phyloP scores from a whole-genome alignment of 1,140 invertebrate species.

The Eumaeus atala region DNA sequence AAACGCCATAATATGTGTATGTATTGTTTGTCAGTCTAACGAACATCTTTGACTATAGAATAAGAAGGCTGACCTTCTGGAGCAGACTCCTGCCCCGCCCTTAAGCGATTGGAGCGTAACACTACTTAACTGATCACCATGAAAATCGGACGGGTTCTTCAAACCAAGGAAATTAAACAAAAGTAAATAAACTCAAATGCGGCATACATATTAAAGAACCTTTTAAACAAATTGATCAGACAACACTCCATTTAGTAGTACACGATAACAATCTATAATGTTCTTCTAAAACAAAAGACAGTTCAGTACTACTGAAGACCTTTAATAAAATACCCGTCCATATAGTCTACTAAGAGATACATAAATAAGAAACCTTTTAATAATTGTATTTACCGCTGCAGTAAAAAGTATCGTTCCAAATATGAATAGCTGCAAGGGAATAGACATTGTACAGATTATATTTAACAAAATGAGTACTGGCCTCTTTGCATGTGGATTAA shows the following conservation, averaged over 20 bases:
- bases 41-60: too few relatives aligned
- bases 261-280: background rate
- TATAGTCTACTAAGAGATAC: too few relatives aligned
- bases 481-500: constrained; percentile 5
- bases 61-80: too few relatives aligned
- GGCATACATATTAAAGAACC: background rate
- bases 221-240: constrained; percentile 3
- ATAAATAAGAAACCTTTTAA: too few relatives aligned
- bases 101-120: too few relatives aligned
- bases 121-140: too few relatives aligned
- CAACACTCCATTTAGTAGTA: background rate
- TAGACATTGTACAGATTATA: background rate
- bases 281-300: background rate
- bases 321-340: background rate
- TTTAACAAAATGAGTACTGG: background rate
- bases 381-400: too few relatives aligned
- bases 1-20: too few relatives aligned
- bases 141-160: too few relatives aligned
- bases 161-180: background rate
- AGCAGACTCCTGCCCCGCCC: too few relatives aligned
- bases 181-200: background rate
- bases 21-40: too few relatives aligned
- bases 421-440: background rate
- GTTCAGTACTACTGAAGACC: background rate
- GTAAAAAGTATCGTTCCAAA: background rate